Conservation (phyloP, 2,113 vertebrate species). For the Alosa alosa region DNA sequence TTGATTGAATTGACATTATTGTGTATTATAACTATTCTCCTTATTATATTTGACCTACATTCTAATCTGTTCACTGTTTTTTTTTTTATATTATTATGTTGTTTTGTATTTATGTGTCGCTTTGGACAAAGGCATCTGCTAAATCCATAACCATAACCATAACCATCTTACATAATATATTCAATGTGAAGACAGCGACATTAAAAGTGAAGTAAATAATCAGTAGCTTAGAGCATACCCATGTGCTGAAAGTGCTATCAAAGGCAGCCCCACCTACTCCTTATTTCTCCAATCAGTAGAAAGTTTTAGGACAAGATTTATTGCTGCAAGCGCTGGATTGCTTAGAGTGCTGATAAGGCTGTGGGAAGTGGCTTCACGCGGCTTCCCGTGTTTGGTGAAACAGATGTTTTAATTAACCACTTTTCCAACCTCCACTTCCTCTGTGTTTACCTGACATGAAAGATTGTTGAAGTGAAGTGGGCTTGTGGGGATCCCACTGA, state of each 20-base stretch:
- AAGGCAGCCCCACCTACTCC: background rate
- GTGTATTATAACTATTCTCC: too few relatives aligned
- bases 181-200: background rate
- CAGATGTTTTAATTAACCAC: constrained; percentile 63
- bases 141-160: too few relatives aligned
- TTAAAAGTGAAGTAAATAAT: background rate
- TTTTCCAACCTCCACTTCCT: constrained; percentile 55
- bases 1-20: too few relatives aligned
- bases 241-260: background rate
- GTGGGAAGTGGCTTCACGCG: constrained; percentile 37
- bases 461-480: constrained; percentile 41
- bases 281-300: background rate
- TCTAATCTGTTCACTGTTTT: too few relatives aligned
- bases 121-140: too few relatives aligned
- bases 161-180: background rate
- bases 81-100: too few relatives aligned
- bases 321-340: background rate
- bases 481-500: constrained; percentile 17
- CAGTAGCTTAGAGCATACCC: background rate
- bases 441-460: constrained; percentile 53
- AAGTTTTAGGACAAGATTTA: constrained; percentile 2
- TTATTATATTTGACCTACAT: too few relatives aligned
- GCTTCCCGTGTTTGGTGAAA: constrained; percentile 51
- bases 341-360: background rate
- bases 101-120: too few relatives aligned